Conservation (phyloP, 2,113 vertebrate species). For the Actenoides lindsayi region DNA sequence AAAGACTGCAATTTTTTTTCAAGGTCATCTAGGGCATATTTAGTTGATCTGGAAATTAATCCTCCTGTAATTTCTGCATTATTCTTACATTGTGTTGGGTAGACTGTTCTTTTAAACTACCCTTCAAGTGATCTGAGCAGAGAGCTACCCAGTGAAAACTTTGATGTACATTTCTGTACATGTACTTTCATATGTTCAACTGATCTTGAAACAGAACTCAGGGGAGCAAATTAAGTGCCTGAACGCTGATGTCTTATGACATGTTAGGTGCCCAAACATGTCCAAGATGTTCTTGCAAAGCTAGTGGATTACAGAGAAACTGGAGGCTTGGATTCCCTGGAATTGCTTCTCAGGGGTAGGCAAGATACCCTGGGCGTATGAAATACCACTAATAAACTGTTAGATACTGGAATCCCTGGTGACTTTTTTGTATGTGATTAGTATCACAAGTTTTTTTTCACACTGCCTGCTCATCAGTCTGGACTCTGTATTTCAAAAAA, state of each 20-base stretch:
- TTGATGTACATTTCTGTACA: not conserved
- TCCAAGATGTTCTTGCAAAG: not conserved
- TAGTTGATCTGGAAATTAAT: not conserved
- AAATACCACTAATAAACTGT: not conserved
- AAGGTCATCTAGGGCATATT: not conserved
- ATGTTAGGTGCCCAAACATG: rapidly evolving
- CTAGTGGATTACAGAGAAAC: not conserved
- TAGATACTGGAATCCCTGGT: not conserved
- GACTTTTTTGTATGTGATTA: not conserved
- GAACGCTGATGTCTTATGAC: not conserved
- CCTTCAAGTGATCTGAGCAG: not conserved
- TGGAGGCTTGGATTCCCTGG: not conserved
- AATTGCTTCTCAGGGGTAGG: not conserved
- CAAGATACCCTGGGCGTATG: not conserved
- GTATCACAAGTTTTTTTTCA: not conserved
- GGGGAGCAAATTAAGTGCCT: not conserved
- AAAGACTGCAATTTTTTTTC: not conserved
- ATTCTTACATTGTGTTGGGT: not conserved
- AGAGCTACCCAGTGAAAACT: not conserved
- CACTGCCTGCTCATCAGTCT: not conserved
- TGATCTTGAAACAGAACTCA: not conserved
- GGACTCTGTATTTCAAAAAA: not conserved
- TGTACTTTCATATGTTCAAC: not conserved
- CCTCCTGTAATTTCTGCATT: not conserved
- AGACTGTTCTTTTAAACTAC: not conserved